A percentile compares a stretch with the other conserved stretches of the same genome.
Conservation (phyloP, 2,888 invertebrate genomes). For the Acleris laterana region DNA sequence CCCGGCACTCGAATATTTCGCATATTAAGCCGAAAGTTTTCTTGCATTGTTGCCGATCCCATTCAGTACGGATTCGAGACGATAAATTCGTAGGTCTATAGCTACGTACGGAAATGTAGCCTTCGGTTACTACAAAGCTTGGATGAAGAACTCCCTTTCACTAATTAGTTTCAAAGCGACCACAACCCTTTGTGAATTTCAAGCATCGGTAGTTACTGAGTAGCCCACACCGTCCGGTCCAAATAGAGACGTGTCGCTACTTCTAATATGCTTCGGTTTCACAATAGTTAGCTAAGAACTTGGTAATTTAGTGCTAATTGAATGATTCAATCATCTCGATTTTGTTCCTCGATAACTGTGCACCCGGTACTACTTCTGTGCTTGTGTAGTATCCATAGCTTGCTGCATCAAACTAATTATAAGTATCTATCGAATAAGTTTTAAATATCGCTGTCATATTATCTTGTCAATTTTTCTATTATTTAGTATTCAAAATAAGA, state of each 20-base stretch:
- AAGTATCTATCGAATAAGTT: conserved; percentile 46
- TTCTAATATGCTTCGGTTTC: conserved; percentile 64
- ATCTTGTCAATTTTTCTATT: conserved; percentile 26
- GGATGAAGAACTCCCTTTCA: conserved; percentile 69
- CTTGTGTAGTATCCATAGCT: conserved; percentile 81
- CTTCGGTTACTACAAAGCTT: conserved; percentile 67
- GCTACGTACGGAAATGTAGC: conserved; percentile 67
- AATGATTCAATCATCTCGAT: conserved; percentile 63
- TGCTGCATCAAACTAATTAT: conserved; percentile 79
- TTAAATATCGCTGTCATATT: conserved; percentile 57
- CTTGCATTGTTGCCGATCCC: conserved; percentile 14
- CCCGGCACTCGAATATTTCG: conserved; percentile 15
- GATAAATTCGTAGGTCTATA: conserved; percentile 9
- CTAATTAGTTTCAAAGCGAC: conserved; percentile 81
- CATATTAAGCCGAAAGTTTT: conserved; percentile 11
- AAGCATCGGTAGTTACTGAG: conserved; percentile 68
- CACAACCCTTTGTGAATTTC: conserved; percentile 79
- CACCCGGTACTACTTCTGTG: conserved; percentile 65
- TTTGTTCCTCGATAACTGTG: conserved; percentile 54
- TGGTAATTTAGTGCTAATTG: conserved; percentile 60
- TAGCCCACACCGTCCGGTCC: conserved; percentile 65
- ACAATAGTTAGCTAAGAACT: conserved; percentile 67
- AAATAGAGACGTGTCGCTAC: conserved; percentile 73
- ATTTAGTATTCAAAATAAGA: no score
- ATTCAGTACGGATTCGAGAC: conserved; percentile 4